Conservation (phyloP, 1,140 invertebrate species). For the Eupeodes corollae region DNA sequence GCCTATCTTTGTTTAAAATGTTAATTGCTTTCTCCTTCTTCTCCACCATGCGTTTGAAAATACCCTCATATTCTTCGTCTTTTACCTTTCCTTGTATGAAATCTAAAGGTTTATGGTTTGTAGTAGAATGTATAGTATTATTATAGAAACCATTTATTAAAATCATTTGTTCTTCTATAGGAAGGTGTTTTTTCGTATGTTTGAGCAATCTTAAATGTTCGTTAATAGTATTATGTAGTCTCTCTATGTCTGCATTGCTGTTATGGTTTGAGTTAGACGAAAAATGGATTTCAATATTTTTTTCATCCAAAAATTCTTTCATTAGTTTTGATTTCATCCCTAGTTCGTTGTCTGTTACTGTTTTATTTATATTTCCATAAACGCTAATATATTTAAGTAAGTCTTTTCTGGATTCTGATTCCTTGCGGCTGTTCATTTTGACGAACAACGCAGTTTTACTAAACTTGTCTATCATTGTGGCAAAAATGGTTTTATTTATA, state of each 20-base stretch:
- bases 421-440: constrained; percentile 1
- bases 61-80: too few relatives aligned
- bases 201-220: constrained; percentile 1
- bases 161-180: too few relatives aligned
- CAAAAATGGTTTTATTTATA: constrained; percentile 1
- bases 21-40: too few relatives aligned
- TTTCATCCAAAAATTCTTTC: neutral
- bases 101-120: too few relatives aligned
- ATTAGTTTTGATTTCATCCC: constrained; percentile 2
- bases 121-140: too few relatives aligned
- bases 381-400: too few relatives aligned
- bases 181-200: neutral
- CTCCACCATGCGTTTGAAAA: too few relatives aligned
- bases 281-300: constrained; percentile 2
- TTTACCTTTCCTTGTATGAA: too few relatives aligned
- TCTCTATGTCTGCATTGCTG: constrained; percentile 3
- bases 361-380: too few relatives aligned
- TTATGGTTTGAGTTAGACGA: too few relatives aligned
- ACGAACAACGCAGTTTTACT: neutral
- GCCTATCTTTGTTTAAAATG: too few relatives aligned
- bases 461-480: constrained; percentile 3
- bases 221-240: constrained; percentile 4
- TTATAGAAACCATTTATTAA: too few relatives aligned
- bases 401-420: neutral
- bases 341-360: constrained; percentile 3